Percentiles rank a stretch among this genome's conserved stretches.
Evolutionary conservation across 2,797 vertebrate genomes (phyloP).

Genomic region (Phoebastria nigripes): DNA sequence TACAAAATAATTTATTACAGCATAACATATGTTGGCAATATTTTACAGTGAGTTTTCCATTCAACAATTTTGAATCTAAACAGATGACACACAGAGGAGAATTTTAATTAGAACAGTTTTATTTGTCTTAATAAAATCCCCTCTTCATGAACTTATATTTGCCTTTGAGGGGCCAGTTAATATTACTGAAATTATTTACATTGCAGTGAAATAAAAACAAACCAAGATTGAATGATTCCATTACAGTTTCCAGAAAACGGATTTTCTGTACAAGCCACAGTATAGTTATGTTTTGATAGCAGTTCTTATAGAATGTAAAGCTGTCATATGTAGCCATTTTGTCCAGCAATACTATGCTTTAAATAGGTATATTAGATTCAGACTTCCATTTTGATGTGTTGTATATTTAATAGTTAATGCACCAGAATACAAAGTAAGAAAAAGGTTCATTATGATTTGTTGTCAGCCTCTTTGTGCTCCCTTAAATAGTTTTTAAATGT

Average conservation of each 20-base stretch:
- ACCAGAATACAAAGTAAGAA: slow-evolving; percentile 41
- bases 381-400: slow-evolving; percentile 42
- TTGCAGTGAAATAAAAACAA: slow-evolving; percentile 66
- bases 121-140: slow-evolving; percentile 72
- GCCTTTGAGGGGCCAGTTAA: slow-evolving; percentile 63
- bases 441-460: slow-evolving; percentile 18
- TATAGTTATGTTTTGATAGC: slow-evolving; percentile 58
- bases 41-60: slow-evolving; percentile 74
- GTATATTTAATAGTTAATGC: slow-evolving; percentile 45
- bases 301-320: slow-evolving; percentile 63
- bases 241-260: slow-evolving; percentile 49
- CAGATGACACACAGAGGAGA: slow-evolving; percentile 62
- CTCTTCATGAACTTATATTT: slow-evolving; percentile 60
- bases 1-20: slow-evolving; percentile 85
- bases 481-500: slow-evolving; percentile 20
- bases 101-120: slow-evolving; percentile 64
- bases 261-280: slow-evolving; percentile 68
- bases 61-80: slow-evolving; percentile 63
- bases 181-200: slow-evolving; percentile 73
- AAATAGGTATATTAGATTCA: slow-evolving; percentile 55
- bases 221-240: slow-evolving; percentile 31
- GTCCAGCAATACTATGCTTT: slow-evolving; percentile 50
- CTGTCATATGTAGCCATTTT: slow-evolving; percentile 34
- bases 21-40: slow-evolving; percentile 72
- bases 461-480: slow-evolving; percentile 32